These are phyloP conservation scores for Tylochromis polylepis DNA, from an alignment of 2,113 vertebrate species.

Conservation along the genomic window DNA sequence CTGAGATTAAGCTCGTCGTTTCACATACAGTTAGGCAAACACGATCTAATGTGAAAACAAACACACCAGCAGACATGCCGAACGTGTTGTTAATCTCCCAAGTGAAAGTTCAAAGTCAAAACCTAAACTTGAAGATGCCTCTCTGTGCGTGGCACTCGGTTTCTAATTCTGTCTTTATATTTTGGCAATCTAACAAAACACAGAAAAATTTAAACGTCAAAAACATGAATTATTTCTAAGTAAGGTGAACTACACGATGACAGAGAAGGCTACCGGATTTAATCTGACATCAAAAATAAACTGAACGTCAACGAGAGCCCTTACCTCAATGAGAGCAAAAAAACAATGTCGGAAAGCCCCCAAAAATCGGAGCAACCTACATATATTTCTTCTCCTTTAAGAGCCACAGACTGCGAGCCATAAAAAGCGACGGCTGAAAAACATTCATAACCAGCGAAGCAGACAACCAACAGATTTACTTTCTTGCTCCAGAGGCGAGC, in stretches of 20 bases:
- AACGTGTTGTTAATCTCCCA: background rate
- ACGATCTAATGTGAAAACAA: background rate
- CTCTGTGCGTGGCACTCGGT: background rate
- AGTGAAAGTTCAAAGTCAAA: constrained; percentile 51
- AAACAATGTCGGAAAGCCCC: constrained; percentile 5
- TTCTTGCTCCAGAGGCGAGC: constrained; percentile 75
- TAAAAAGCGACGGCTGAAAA: constrained; percentile 69
- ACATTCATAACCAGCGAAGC: constrained; percentile 74
- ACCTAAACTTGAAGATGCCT: constrained; percentile 47
- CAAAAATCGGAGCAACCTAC: constrained; percentile 1
- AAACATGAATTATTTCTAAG: background rate
- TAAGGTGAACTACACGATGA: background rate
- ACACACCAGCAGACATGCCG: background rate
- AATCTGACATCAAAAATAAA: constrained; percentile 27
- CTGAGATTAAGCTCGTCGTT: constrained; percentile 21
- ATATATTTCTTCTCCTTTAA: constrained; percentile 64
- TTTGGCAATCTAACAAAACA: background rate
- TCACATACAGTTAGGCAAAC: background rate
- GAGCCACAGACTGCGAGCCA: constrained; percentile 56
- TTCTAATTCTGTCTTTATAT: background rate
- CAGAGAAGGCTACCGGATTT: background rate
- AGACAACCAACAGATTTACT: constrained; percentile 77
- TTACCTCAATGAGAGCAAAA: constrained; percentile 2
- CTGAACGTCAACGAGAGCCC: background rate
- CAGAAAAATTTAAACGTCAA: background rate